Percentiles rank a stretch among this genome's conserved stretches.
These are phyloP conservation scores for Helarctos malayanus DNA, from an alignment of 2,797 vertebrate species.

Conservation along the genomic window DNA sequence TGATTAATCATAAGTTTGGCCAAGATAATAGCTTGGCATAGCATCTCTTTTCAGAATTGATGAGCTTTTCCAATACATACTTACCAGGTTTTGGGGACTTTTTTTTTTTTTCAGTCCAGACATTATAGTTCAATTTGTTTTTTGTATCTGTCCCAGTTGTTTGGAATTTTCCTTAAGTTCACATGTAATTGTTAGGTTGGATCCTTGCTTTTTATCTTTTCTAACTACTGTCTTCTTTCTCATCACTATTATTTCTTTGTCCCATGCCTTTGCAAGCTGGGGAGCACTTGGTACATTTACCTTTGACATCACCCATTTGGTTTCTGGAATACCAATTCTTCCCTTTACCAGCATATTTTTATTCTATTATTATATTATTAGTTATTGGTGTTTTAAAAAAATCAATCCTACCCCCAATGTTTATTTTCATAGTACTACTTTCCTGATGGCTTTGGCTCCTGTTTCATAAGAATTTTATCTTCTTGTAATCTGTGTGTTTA, in stretches of 20 bases:
- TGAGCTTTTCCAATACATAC: not conserved
- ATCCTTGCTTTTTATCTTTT: not conserved
- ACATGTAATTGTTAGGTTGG: not conserved
- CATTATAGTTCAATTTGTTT: not conserved
- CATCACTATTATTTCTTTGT: not conserved
- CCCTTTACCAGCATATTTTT: not conserved
- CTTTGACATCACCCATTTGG: not conserved
- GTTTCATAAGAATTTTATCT: constrained; percentile 5
- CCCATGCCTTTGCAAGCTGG: not conserved
- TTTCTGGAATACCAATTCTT: not conserved
- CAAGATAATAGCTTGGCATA: not conserved
- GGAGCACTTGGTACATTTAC: not conserved
- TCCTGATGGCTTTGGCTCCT: not conserved
- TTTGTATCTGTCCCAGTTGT: not conserved
- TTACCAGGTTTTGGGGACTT: not conserved
- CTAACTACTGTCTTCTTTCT: not conserved
- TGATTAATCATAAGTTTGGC: constrained; percentile 9
- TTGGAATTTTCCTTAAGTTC: not conserved
- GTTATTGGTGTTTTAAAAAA: not conserved
- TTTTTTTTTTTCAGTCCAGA: not conserved
- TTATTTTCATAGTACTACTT: not conserved
- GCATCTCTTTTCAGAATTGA: not conserved
- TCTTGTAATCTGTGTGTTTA: not conserved
- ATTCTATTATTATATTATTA: not conserved
- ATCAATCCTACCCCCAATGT: not conserved